Evolutionary conservation across 2,888 invertebrate genomes (phyloP), one percentile per base, ranked within the genome.

Genomic region (Agrotis ipsilon): DNA sequence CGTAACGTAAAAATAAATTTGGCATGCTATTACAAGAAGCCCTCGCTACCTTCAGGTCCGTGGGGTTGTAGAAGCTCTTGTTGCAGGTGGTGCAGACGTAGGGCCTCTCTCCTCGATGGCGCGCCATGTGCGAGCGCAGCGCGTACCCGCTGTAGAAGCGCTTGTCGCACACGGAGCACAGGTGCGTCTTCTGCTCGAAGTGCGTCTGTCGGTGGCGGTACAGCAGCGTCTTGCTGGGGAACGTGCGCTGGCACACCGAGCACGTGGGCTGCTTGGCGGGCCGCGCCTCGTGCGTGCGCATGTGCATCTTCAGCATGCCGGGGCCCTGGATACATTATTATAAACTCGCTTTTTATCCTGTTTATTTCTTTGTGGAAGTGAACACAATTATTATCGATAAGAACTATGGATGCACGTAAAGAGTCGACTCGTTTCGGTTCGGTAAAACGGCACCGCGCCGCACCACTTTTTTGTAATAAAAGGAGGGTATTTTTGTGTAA

Each of bases 241-340:
- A 97, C 3, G 96, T 96, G 7, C 97, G 96, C 78, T 96, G 96
- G 88, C 97, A 97, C 43, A 97, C 97, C 13, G 96, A 96, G 87
- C 97, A 97, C 0, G 97, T 96, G 1, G 97, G 97, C 78, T 96
- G 96, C 82, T 96, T 96, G 1, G 96, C 96, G 0, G 97, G 96
- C 0, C 97, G 95, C 81, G 96, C 92, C 82, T 97, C 96, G 90
- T 97, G 97, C 0, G 97, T 97, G 14, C 97, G 96, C 97, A 97
- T 97, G 86, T 97, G 97, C 97, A 97, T 97, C 83, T 97, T 97
- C 46, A 97, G 88, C 97, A 97, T 97, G 19, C 97, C 97, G 0
- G 97, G 97, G 11, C 97, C 97, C 94, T 96, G 87, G 11, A 43
- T 32, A n/a, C n/a, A 19, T 13, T 4, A 55, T 1, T 13, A 32